Base-by-base conservation (phyloP, 2,888 invertebrate genomes). In the Pyrochroa serraticornis region DNA sequence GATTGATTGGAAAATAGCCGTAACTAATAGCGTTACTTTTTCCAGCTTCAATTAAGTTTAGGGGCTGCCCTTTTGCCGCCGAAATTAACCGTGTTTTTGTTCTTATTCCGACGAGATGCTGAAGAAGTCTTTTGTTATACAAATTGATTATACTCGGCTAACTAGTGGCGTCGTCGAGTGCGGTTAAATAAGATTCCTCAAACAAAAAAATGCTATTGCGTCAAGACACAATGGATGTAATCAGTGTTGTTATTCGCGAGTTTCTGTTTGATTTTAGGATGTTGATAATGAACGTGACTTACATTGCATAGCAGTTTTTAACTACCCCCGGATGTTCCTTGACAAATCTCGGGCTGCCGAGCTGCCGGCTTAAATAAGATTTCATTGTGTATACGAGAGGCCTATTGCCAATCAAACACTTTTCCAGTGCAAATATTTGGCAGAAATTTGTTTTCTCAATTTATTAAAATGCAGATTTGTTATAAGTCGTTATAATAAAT, bases 41-140 rank as follows among this genome's bases (percentile, higher is more conserved):
- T 53, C 53, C 35, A 22, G 37, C 34, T 53, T 53, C 53, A 45
- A 53, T 53, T 39, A 53, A 53, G 53, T 45, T 36, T 9, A 36
- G 10, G 41, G 13, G 32, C 22, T 2, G 22, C 22, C 22, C 5
- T 22, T 22, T 22, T 5, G 49, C 41, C 32, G 34, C 49, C 12
- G 31, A 39, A 53, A 53, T 53, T 53, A 53, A 31, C 46, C 9
- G 41, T 35, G 52, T 53, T 46, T 46, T 46, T 53, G 53, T 46
- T 53, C 53, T 53, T 52, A 43, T 43, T 39, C 12, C 13, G 7
- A 14, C 39, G 45, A 45, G 46, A 45, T 38, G 45, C 22, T 41
- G 39, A 46, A 39, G 53, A 53, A 39, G 12, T 37, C 52, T 46
- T 53, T 53, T 53, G 53, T 46, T 46, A 46, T 46, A 53, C 53